phyloP scores from a whole-genome alignment of 1,140 invertebrate species.

The Drosophila ogumai region DNA sequence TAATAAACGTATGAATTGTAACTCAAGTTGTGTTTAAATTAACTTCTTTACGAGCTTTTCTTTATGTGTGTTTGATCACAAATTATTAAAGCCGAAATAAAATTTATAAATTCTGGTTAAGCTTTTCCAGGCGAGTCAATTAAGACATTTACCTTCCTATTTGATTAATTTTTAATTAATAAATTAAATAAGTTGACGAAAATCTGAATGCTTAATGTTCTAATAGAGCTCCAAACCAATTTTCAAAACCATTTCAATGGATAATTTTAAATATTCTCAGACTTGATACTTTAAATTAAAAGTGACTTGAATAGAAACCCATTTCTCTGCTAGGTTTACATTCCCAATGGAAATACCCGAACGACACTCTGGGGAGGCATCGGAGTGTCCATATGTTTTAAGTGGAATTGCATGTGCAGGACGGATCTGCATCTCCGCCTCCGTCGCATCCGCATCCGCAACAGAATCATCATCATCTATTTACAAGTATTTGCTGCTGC shows the following conservation, averaged over 20 bases:
- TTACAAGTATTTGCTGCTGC: slow-evolving; percentile 51
- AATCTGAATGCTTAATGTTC: no score
- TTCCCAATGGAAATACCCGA: slow-evolving; percentile 1
- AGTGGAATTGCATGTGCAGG: slow-evolving; percentile 26
- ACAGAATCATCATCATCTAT: slow-evolving; percentile 49
- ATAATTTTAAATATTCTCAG: not conserved
- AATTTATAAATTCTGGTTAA: no score
- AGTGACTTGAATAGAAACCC: not conserved
- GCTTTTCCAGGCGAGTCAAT: not conserved
- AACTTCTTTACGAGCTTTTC: not conserved
- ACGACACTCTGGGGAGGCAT: slow-evolving; percentile 10
- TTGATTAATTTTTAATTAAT: not conserved
- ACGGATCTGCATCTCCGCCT: slow-evolving; percentile 1
- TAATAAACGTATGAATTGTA: not conserved
- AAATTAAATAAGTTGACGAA: no score
- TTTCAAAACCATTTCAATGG: not conserved
- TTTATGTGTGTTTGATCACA: not conserved
- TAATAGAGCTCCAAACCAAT: not conserved
- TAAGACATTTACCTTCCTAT: not conserved
- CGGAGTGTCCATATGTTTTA: slow-evolving; percentile 18
- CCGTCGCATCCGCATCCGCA: slow-evolving; percentile 1
- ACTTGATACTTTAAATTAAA: not conserved
- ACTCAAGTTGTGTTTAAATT: not conserved
- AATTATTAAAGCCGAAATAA: not conserved
- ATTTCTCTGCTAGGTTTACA: not conserved